Conservation (phyloP, 2,888 invertebrate species). For the Cancer borealis region DNA sequence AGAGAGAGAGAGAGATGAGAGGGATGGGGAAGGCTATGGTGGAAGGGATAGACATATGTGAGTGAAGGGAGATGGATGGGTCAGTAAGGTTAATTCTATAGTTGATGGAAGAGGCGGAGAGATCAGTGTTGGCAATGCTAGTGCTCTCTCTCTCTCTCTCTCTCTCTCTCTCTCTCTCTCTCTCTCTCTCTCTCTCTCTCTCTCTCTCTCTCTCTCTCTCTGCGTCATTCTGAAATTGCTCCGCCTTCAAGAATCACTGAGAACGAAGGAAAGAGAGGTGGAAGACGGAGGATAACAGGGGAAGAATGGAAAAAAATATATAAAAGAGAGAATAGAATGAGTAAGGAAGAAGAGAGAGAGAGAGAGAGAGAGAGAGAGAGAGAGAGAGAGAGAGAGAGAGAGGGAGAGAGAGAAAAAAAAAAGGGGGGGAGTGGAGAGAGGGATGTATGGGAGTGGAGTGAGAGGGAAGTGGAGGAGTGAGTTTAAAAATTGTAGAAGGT, state of each 20-base stretch:
- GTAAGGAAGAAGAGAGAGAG: background rate
- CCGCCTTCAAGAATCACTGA: too few species aligned
- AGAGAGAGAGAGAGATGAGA: background rate
- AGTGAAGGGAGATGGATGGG: background rate
- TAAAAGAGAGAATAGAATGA: background rate
- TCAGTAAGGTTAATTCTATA: background rate
- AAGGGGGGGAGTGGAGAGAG: background rate
- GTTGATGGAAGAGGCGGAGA: background rate
- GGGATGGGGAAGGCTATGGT: background rate
- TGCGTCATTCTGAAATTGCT: background rate
- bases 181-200: conserved; percentile 32
- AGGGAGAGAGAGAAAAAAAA: background rate
- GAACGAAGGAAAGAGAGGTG: background rate
- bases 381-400: conserved; percentile 7
- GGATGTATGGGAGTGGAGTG: too few species aligned
- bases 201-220: conserved; percentile 57
- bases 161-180: conserved; percentile 36
- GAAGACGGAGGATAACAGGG: background rate
- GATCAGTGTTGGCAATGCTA: too few species aligned
- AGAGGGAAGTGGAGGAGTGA: background rate
- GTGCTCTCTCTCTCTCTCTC: conserved; percentile 22
- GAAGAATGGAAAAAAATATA: background rate
- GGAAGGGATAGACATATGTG: background rate
- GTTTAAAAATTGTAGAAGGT: too few species aligned
- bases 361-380: background rate